These are phyloP conservation scores for Gracilinanus agilis DNA, from an alignment of 2,113 vertebrate genomes.

Conservation along the genomic window DNA sequence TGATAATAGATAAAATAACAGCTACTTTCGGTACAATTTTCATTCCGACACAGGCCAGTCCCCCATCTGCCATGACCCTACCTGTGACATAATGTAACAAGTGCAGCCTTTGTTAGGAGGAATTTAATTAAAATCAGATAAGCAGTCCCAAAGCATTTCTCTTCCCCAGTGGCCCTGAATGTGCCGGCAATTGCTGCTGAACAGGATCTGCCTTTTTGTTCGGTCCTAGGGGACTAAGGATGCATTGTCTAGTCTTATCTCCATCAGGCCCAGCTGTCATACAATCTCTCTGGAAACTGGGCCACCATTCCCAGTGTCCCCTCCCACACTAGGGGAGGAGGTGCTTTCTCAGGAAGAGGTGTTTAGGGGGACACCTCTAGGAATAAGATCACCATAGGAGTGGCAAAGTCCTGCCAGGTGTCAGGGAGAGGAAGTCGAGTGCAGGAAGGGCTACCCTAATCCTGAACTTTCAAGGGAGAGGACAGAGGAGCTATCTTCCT, in stretches of 20 bases:
- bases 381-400: not conserved
- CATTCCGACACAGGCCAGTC: not conserved
- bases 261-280: conserved; percentile 86
- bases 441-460: not conserved
- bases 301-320: conserved; percentile 49
- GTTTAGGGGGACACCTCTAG: not conserved
- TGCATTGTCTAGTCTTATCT: conserved; percentile 89
- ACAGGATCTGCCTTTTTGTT: conserved; percentile 78
- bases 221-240: conserved; percentile 86
- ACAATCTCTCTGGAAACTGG: conserved; percentile 86
- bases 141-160: conserved; percentile 85
- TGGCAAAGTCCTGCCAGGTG: not conserved
- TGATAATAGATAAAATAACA: not conserved
- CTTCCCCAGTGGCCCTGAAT: conserved; percentile 86
- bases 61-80: not conserved
- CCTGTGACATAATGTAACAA: conserved; percentile 69
- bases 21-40: not conserved
- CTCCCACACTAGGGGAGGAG: not conserved
- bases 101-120: conserved; percentile 84
- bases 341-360: not conserved
- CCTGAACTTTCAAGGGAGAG: not conserved
- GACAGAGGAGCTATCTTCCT: not conserved
- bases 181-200: conserved; percentile 80
- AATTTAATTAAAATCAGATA: conserved; percentile 90
- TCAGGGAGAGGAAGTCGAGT: not conserved